Conservation (phyloP, 2,113 vertebrate species). For the Mesitornis unicolor region DNA sequence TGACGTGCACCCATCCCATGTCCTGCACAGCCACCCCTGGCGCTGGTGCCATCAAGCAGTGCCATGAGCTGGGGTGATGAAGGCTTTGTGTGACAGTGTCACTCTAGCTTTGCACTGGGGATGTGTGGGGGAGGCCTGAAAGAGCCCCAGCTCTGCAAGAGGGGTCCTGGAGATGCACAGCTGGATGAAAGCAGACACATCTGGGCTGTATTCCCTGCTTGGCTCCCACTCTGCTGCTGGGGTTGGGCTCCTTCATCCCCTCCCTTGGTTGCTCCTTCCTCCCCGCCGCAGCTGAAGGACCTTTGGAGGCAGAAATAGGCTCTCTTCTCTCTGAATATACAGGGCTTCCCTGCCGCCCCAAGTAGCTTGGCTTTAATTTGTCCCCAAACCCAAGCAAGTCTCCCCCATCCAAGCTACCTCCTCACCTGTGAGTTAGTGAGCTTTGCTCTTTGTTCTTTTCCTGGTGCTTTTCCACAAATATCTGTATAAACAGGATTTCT, state of each 20-base stretch:
- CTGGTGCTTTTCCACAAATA: background rate
- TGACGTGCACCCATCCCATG: accelerated
- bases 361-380: background rate
- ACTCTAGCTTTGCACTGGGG: background rate
- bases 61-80: background rate
- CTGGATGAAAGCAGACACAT: background rate
- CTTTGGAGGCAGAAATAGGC: background rate
- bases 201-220: background rate
- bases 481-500: background rate
- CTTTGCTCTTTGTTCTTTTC: background rate
- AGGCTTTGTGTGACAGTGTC: background rate
- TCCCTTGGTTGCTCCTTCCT: background rate
- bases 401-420: background rate
- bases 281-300: accelerated
- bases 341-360: too few relatives aligned
- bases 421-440: background rate
- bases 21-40: background rate
- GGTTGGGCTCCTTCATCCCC: background rate
- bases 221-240: background rate
- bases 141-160: background rate
- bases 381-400: background rate
- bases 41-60: background rate
- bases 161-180: background rate
- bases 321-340: background rate
- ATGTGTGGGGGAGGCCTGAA: background rate